Evolutionary conservation across 1,140 invertebrate genomes (phyloP).

Genomic region (Bombus vancouverensis): DNA sequence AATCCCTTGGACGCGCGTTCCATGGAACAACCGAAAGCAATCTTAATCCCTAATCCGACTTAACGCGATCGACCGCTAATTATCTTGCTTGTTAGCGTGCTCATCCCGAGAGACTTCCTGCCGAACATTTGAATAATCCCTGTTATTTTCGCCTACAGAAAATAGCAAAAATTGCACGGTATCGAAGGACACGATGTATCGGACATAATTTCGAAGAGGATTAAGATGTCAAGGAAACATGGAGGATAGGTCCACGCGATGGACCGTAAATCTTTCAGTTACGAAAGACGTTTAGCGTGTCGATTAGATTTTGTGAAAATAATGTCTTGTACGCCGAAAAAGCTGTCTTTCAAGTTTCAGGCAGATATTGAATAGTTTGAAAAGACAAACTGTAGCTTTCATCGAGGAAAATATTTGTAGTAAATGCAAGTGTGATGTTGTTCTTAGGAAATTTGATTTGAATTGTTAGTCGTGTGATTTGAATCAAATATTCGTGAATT

Average conservation of each 20-base stretch:
- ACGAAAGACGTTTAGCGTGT: neutral
- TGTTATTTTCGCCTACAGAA: neutral
- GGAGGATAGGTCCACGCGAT: neutral
- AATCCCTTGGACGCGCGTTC: neutral
- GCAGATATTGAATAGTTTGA: neutral
- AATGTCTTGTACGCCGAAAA: neutral
- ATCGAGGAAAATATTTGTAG: neutral
- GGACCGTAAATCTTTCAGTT: neutral
- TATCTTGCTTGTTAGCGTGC: slow-evolving; percentile 8
- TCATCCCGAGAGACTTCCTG: neutral
- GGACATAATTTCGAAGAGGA: neutral
- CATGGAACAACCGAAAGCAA: neutral
- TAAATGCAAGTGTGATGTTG: neutral
- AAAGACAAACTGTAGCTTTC: neutral
- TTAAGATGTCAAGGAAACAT: slow-evolving; percentile 7
- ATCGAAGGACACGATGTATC: neutral
- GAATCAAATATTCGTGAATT: too few relatives aligned
- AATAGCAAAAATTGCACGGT: slow-evolving; percentile 3
- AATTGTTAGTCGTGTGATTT: neutral
- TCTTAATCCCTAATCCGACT: slow-evolving; percentile 25
- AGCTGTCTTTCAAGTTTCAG: neutral
- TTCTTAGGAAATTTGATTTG: too few relatives aligned
- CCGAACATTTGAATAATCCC: neutral
- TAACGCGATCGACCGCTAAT: slow-evolving; percentile 34
- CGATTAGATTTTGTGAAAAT: neutral